Base-by-base conservation (phyloP, 2,797 vertebrate species). In the Tokudaia muenninki region DNA sequence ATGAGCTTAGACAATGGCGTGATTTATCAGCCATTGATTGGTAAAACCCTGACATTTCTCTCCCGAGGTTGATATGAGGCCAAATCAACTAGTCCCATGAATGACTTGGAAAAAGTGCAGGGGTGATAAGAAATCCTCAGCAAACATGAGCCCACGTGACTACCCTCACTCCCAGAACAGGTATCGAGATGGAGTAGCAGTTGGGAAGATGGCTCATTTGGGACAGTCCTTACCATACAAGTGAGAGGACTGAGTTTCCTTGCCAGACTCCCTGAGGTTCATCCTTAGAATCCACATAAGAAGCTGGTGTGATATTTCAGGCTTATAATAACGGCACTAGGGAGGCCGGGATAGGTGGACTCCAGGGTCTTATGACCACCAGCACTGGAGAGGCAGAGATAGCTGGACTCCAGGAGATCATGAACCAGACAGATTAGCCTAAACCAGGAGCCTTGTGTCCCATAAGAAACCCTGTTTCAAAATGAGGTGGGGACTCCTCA, bases 61-160 rank as follows among this genome's bases (percentile, higher is more conserved):
- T 93, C 92, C 37, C 34, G 55, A 92, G 63, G 9, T 67, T 80
- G 84, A 84, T 89, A 88, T n/a, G 72, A 97, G 41, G 90, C 92
- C 92, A 93, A 90, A 31, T 26, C 52, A 93, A 34, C 14, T 13
- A 67, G 57, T 37, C 77, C 70, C 11, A 17, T 3, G 7, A 29
- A 29, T 3, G 44, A 78, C 41, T 4, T 47, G 75, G 7, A 75
- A 61, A 57, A 74, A 57, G 47, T 7, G 47, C 22, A 16, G 77
- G 37, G n/a, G 37, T 29, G 19, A 59, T 5, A 61, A 14, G 11
- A 88, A 44, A 1, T 1, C 17, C 11, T 90, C 44, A 65, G 59
- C 79, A 65, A 70, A 83, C 11, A 3, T 10, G 11, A 84, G 70
- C 17, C 26, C 1, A 6, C 29, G 13, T 12, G 22, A 70, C 57